Base-by-base conservation (phyloP, 2,797 vertebrate species). In the Okamejei kenojei region DNA sequence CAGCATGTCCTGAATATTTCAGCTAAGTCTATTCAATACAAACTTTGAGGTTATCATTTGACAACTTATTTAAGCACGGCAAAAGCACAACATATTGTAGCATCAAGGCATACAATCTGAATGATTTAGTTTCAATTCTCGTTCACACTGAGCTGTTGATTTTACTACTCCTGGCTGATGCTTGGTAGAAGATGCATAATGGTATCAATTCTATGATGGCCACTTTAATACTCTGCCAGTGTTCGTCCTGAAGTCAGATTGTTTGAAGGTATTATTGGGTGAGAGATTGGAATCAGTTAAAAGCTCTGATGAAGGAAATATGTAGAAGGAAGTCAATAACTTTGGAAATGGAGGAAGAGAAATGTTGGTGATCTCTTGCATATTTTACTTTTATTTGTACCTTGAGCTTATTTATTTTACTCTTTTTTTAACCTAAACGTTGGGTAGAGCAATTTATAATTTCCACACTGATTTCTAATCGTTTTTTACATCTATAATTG, bases 271-370 rank as follows among this genome's bases (percentile, higher is more conserved):
- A 26, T 80, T 45, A 35, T 81, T 54, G 80, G 7, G 21, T 61
- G 26, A 29, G 81, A 84, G 26, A 61, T 58, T 54, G 26, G 45
- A 84, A 10, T 26, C 81, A 84, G 29, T 58, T 84, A 54, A n/a
- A 61, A 61, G 23, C 23, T 13, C 58, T 61, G 81, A 29, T 61
- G 54, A 82, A 29, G 8, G 45, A 45, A 11, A 0, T 58, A 45
- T 45, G n/a, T n/a, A 63, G 82, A 65, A 88, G 65, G 84, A 88
- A 88, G 84, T 32, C n/a, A 88, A 68, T 88, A 65, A 63, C 35
- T 88, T 68, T 88, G n/a, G 61, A 29, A 65, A 17, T 65, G 13
- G 13, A 65, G 58, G 11, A 0, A 19, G n/a, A 84, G 61, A 84
- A 63, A 32, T 21, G 35, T 35, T 88, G 29, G 63, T 88, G n/a